phyloP scores from a whole-genome alignment of 2,888 invertebrate species.

The Sphaerophoria rueppellii region DNA sequence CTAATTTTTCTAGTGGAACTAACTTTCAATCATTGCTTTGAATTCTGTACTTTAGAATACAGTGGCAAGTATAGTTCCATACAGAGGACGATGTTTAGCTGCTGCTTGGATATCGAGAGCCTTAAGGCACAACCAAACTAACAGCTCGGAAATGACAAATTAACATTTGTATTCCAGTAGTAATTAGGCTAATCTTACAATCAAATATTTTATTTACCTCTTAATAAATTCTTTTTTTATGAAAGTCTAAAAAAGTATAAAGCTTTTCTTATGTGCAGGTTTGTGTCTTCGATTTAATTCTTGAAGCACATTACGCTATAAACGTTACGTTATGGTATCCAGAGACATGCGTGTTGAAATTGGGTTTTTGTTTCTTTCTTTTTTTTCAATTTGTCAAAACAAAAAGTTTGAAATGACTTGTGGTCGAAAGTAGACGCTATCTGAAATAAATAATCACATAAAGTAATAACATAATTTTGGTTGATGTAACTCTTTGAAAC shows the following conservation, averaged over 20 bases:
- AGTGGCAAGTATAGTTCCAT: constrained; percentile 32
- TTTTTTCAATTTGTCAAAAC: background rate
- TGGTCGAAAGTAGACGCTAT: too few relatives aligned
- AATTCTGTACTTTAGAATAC: constrained; percentile 35
- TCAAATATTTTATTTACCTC: background rate
- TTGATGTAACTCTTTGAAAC: too few relatives aligned
- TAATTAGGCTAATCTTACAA: background rate
- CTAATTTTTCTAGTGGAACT: background rate
- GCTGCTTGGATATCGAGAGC: constrained; percentile 33
- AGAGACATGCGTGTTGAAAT: background rate
- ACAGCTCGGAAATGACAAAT: constrained; percentile 60
- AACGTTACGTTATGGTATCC: background rate
- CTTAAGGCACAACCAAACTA: constrained; percentile 55
- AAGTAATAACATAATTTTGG: too few relatives aligned
- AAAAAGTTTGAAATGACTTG: too few relatives aligned
- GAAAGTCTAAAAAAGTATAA: background rate
- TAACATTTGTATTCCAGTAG: background rate
- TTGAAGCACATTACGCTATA: background rate
- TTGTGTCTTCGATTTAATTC: background rate
- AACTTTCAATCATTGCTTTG: background rate
- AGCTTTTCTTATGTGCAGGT: constrained; percentile 10
- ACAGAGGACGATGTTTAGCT: constrained; percentile 32
- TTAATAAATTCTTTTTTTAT: background rate
- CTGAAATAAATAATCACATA: too few relatives aligned
- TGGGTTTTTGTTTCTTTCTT: background rate